These are phyloP conservation scores for Enteromius fasciolatus DNA, from an alignment of 2,797 vertebrate species.

Conservation along the genomic window DNA sequence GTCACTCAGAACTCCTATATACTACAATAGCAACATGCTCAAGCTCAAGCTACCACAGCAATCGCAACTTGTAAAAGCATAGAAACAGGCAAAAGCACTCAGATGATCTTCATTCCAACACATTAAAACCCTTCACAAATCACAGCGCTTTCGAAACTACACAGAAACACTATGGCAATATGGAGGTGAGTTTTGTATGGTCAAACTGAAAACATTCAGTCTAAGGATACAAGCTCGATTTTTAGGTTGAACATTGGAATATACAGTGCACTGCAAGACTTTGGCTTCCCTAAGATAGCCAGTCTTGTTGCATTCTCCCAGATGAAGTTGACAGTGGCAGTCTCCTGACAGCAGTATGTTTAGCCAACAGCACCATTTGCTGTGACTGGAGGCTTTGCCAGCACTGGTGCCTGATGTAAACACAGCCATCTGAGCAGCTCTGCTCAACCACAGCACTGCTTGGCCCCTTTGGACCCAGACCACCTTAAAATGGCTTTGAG, in stretches of 20 bases:
- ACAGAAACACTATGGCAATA: not conserved
- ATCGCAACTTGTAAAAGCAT: not conserved
- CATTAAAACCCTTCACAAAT: not conserved
- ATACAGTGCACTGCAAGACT: not conserved
- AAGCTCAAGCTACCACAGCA: not conserved
- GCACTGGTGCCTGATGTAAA: slow-evolving; percentile 68
- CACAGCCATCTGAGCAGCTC: slow-evolving; percentile 72
- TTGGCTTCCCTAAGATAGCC: slow-evolving; percentile 44
- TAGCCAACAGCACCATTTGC: slow-evolving; percentile 80
- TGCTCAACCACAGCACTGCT: slow-evolving; percentile 52
- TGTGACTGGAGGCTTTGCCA: slow-evolving; percentile 73
- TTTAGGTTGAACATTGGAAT: not conserved
- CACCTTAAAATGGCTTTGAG: not conserved
- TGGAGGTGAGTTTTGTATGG: not conserved
- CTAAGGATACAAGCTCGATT: not conserved
- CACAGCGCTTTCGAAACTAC: not conserved
- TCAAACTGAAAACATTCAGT: not conserved
- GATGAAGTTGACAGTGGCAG: slow-evolving; percentile 65
- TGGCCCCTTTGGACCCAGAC: slow-evolving; percentile 22
- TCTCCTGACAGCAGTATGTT: slow-evolving; percentile 74
- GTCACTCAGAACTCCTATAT: not conserved
- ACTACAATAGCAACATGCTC: not conserved
- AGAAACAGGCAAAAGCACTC: not conserved
- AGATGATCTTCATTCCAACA: not conserved
- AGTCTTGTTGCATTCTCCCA: slow-evolving; percentile 39